These are phyloP conservation scores for Catharus minimus DNA, from an alignment of 2,113 vertebrate genomes.

Conservation along the genomic window DNA sequence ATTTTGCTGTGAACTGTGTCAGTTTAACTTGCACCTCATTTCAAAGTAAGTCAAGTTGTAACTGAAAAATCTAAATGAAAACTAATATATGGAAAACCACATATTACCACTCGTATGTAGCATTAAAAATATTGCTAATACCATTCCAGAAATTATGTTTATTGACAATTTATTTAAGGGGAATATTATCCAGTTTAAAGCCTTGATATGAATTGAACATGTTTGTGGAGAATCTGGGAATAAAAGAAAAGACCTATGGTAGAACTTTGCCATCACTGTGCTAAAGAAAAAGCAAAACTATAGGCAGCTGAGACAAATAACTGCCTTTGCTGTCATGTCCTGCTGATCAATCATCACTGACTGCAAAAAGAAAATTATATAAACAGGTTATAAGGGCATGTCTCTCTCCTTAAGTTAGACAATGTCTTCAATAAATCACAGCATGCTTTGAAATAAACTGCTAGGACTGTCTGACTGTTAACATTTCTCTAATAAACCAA, in stretches of 20 bases:
- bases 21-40: not conserved
- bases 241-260: not conserved
- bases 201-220: not conserved
- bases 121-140: not conserved
- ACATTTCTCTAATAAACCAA: not conserved
- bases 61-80: not conserved
- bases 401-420: not conserved
- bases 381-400: not conserved
- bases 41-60: not conserved
- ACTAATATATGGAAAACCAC: not conserved
- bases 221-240: not conserved
- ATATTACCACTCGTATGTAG: not conserved
- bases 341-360: not conserved
- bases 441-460: not conserved
- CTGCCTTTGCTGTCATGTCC: not conserved
- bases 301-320: not conserved
- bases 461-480: not conserved
- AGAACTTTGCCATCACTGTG: not conserved
- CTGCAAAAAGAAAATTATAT: not conserved
- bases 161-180: not conserved
- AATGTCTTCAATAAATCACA: conserved; percentile 3
- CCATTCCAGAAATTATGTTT: not conserved
- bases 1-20: not conserved
- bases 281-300: not conserved
- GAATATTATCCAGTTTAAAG: not conserved